Evolutionary conservation across 2,888 invertebrate species (phyloP).

Genomic region (Euplagia quadripunctaria): DNA sequence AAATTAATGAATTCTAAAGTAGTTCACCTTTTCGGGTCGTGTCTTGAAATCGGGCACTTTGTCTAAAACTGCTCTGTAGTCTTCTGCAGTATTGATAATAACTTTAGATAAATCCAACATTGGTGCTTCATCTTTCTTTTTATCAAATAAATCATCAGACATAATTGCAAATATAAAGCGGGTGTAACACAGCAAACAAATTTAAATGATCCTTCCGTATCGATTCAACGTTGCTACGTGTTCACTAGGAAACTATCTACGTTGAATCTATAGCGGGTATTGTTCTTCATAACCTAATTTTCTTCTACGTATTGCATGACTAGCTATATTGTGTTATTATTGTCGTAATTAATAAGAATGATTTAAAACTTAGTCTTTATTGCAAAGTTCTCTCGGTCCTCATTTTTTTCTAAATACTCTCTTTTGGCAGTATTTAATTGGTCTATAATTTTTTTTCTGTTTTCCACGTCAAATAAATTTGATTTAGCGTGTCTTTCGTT

Average conservation of each 20-base stretch:
- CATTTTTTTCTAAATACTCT: slow-evolving; percentile 69
- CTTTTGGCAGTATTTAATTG: slow-evolving; percentile 74
- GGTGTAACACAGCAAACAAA: slow-evolving; percentile 38
- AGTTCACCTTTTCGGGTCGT: slow-evolving; percentile 92
- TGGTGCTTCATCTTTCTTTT: slow-evolving; percentile 94
- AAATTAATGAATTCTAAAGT: not conserved
- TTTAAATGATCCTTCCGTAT: slow-evolving; percentile 54
- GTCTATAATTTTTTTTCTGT: slow-evolving; percentile 76
- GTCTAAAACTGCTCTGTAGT: slow-evolving; percentile 93
- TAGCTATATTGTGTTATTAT: slow-evolving; percentile 58
- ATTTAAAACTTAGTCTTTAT: slow-evolving; percentile 62
- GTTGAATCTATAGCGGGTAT: slow-evolving; percentile 70
- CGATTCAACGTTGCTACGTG: slow-evolving; percentile 67
- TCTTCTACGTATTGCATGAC: slow-evolving; percentile 70
- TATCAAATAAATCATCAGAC: slow-evolving; percentile 93
- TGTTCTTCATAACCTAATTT: slow-evolving; percentile 69
- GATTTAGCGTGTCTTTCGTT: slow-evolving; percentile 72
- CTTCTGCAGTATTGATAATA: slow-evolving; percentile 92
- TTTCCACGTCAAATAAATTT: slow-evolving; percentile 71
- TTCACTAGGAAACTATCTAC: slow-evolving; percentile 61
- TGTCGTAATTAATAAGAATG: slow-evolving; percentile 38
- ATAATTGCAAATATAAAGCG: slow-evolving; percentile 67
- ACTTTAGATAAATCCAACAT: slow-evolving; percentile 95
- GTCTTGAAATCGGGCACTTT: slow-evolving; percentile 97
- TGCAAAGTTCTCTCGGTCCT: slow-evolving; percentile 67